These are phyloP conservation scores for Tiliqua scincoides DNA, from an alignment of 2,113 vertebrate genomes.

Conservation along the genomic window DNA sequence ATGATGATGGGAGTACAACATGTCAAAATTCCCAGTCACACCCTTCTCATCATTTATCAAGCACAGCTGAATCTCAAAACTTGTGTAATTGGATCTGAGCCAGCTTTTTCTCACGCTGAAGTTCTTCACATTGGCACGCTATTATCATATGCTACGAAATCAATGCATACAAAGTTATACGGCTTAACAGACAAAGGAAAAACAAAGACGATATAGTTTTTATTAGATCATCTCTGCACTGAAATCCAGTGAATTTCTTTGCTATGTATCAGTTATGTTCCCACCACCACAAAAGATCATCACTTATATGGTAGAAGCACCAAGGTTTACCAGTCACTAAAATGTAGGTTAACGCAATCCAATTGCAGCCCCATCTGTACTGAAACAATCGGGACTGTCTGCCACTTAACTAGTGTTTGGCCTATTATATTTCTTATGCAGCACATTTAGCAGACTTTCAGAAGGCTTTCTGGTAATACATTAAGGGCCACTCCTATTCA, in stretches of 20 bases:
- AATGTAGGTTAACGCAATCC: background rate
- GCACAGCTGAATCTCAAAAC: background rate
- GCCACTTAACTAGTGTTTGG: background rate
- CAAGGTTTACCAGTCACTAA: background rate
- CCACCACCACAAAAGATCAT: background rate
- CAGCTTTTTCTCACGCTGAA: background rate
- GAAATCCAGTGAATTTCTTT: background rate
- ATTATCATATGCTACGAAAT: background rate
- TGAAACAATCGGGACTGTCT: background rate
- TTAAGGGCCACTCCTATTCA: too few relatives aligned
- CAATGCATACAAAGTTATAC: slow-evolving; percentile 13
- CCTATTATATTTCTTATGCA: background rate
- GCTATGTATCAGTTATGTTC: background rate
- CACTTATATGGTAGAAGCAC: background rate
- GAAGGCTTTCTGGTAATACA: background rate
- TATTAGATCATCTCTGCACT: slow-evolving; percentile 36
- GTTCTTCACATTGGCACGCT: background rate
- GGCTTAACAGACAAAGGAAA: slow-evolving; percentile 24
- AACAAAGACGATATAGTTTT: slow-evolving; percentile 33
- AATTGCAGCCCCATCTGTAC: background rate
- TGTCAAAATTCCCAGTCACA: slow-evolving; percentile 1
- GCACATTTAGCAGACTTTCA: background rate
- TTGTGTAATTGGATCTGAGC: slow-evolving; percentile 27
- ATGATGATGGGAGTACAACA: background rate
- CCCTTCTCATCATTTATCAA: slow-evolving; percentile 16